These are phyloP conservation scores for Passer domesticus DNA, from an alignment of 2,113 vertebrate genomes.

Conservation along the genomic window DNA sequence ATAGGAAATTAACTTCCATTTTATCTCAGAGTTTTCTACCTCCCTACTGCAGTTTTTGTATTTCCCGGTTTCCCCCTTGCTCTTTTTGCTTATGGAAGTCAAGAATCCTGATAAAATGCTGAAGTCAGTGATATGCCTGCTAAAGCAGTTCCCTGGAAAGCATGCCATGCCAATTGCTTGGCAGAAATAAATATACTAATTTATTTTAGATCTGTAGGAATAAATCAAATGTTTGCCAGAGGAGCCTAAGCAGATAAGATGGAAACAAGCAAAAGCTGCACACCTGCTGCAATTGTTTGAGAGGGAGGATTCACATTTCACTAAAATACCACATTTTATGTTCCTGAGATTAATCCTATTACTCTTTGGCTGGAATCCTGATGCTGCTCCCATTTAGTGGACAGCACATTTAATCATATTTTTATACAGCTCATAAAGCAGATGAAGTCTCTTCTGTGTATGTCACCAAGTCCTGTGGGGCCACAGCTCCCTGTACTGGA, in stretches of 20 bases:
- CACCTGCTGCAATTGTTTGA: background rate
- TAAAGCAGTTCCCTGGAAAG: background rate
- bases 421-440: background rate
- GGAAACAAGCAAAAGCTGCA: background rate
- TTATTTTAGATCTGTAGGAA: background rate
- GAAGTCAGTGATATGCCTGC: background rate
- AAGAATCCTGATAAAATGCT: background rate
- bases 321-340: background rate
- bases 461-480: background rate
- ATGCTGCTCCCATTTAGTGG: background rate
- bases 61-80: background rate
- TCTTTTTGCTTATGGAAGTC: background rate
- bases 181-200: background rate
- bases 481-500: background rate
- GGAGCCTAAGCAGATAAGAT: background rate
- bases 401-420: background rate
- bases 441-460: background rate
- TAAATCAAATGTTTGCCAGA: background rate
- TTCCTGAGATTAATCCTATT: conserved; percentile 2
- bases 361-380: background rate
- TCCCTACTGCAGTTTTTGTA: background rate
- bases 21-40: background rate
- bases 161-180: background rate
- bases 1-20: background rate
- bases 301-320: background rate